These are phyloP conservation scores for Meandrusa payeni DNA, from an alignment of 2,888 invertebrate genomes.

Conservation along the genomic window DNA sequence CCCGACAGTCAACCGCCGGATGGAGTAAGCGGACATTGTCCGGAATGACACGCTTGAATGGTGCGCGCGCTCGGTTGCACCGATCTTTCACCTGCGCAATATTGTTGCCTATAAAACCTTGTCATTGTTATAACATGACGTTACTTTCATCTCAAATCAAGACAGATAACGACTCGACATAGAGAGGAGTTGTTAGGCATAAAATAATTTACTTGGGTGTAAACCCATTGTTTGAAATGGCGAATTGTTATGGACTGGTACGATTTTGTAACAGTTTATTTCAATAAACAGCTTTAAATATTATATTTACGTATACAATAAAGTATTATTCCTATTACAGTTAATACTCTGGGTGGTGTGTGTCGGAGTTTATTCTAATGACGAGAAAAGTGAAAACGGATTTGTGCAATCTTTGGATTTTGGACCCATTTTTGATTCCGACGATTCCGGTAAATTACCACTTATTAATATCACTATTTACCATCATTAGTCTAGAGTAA, in stretches of 20 bases:
- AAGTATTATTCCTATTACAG: conserved; percentile 49
- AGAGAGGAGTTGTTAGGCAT: conserved; percentile 47
- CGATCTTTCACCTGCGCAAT: conserved; percentile 79
- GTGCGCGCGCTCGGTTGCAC: conserved; percentile 70
- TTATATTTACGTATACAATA: conserved; percentile 13
- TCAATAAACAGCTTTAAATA: conserved; percentile 4
- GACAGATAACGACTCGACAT: conserved; percentile 64
- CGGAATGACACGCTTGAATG: conserved; percentile 70
- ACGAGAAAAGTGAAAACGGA: conserved; percentile 54
- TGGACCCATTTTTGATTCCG: conserved; percentile 71
- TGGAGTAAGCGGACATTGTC: conserved; percentile 78
- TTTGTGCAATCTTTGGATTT: conserved; percentile 80
- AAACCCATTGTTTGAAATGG: conserved; percentile 58
- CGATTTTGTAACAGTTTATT: conserved; percentile 25
- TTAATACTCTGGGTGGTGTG: conserved; percentile 66
- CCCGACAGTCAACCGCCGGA: conserved; percentile 48
- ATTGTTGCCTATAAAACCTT: conserved; percentile 79
- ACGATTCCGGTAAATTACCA: conserved; percentile 51
- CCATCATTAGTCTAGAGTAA: too few species aligned
- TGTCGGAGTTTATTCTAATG: conserved; percentile 55
- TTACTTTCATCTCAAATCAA: conserved; percentile 75
- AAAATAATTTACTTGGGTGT: conserved; percentile 55
- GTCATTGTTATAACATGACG: conserved; percentile 73
- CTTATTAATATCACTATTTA: conserved; percentile 12
- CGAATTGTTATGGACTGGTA: conserved; percentile 68